Evolutionary conservation across 2,797 vertebrate genomes (phyloP).

Genomic region (Alauda arvensis): DNA sequence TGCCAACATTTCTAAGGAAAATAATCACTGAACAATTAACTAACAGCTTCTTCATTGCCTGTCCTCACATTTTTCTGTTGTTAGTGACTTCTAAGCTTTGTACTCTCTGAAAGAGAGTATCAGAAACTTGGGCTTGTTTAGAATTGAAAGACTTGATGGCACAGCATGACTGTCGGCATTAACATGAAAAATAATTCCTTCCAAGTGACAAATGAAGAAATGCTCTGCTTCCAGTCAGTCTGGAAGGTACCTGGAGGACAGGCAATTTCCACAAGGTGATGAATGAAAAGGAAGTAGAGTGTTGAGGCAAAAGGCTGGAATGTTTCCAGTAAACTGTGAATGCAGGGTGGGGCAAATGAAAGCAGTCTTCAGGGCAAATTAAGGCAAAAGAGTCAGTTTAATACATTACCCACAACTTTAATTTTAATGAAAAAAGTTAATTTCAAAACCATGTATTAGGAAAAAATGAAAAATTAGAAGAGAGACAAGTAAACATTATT

Average conservation of each 20-base stretch:
- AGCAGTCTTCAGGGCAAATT: background rate
- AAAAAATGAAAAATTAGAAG: background rate
- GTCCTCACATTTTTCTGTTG: background rate
- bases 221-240: conserved; percentile 1
- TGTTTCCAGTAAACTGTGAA: conserved; percentile 22
- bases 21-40: background rate
- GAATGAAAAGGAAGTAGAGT: conserved; percentile 54
- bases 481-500: background rate
- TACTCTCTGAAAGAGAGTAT: background rate
- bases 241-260: conserved; percentile 48
- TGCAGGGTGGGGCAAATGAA: conserved; percentile 8
- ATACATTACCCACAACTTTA: background rate
- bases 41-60: background rate
- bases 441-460: background rate
- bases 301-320: conserved; percentile 22
- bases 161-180: background rate
- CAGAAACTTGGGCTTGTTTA: conserved; percentile 4
- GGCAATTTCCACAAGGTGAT: conserved; percentile 40
- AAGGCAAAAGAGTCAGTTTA: background rate
- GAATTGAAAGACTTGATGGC: conserved; percentile 10
- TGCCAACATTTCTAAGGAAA: background rate
- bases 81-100: background rate
- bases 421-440: background rate
- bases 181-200: conserved; percentile 30
- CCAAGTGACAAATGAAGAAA: conserved; percentile 38